Percentiles rank a stretch among this genome's conserved stretches.
Evolutionary conservation across 2,113 vertebrate species (phyloP).

Genomic region (Labeo catla): DNA sequence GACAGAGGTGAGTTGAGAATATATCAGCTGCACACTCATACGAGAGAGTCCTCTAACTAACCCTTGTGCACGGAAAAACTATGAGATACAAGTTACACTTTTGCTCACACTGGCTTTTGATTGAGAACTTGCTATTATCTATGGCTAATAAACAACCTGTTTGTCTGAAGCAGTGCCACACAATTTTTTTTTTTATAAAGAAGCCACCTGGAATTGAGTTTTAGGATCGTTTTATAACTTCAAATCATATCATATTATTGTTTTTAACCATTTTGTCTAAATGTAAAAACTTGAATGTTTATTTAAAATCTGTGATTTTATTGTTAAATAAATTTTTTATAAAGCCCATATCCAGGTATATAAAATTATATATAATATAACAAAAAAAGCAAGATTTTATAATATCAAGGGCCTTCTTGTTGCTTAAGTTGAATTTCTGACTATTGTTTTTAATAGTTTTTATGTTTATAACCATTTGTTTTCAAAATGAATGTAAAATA

Average conservation of each 20-base stretch:
- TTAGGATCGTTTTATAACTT: conserved; percentile 5
- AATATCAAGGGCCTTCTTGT: too few relatives aligned
- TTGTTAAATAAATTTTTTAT: too few relatives aligned
- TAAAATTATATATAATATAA: too few relatives aligned
- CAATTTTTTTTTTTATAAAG: background rate
- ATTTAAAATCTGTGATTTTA: background rate
- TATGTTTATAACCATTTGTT: too few relatives aligned
- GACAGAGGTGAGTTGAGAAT: conserved; percentile 87
- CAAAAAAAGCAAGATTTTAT: too few relatives aligned
- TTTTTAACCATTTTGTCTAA: background rate
- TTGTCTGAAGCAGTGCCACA: background rate
- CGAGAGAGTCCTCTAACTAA: background rate
- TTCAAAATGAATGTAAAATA: too few relatives aligned
- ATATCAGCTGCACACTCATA: background rate
- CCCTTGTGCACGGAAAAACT: background rate
- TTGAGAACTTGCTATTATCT: background rate
- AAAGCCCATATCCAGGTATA: too few relatives aligned
- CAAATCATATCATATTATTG: background rate
- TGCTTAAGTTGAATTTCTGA: too few relatives aligned
- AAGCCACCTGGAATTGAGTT: background rate
- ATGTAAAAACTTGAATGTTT: background rate
- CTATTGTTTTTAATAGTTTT: too few relatives aligned
- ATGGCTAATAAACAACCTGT: background rate
- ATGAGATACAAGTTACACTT: background rate
- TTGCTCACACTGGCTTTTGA: background rate